Conservation (phyloP, 2,888 invertebrate species). For the Volucella inflata region DNA sequence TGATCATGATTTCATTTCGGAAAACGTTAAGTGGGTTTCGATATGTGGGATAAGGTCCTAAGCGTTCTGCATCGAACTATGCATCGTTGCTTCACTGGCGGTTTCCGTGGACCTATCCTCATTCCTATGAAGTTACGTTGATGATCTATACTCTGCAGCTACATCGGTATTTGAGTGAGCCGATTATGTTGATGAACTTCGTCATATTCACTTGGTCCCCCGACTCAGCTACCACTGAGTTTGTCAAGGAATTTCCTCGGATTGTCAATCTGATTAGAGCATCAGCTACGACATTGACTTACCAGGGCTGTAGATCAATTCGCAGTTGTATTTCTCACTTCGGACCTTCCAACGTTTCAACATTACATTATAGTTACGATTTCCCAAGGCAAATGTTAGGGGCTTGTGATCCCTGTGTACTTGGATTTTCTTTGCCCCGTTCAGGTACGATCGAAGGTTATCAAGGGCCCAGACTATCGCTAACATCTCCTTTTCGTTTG, state of each 20-base stretch:
- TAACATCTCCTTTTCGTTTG: constrained; percentile 38
- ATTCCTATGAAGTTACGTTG: neutral
- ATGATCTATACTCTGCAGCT: no score
- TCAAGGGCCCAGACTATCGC: constrained; percentile 7
- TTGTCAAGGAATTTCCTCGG: constrained; percentile 14
- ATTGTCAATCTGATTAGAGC: constrained; percentile 42
- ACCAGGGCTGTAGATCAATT: constrained; percentile 33
- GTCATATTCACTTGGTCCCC: neutral
- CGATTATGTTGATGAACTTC: neutral
- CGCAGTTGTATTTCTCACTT: constrained; percentile 16
- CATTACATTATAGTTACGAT: neutral
- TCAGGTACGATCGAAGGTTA: neutral
- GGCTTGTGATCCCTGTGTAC: constrained; percentile 7
- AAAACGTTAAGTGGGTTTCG: constrained; percentile 13
- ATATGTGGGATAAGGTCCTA: constrained; percentile 43
- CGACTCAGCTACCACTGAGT: neutral
- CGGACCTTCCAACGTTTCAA: neutral
- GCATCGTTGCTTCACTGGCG: constrained; percentile 17
- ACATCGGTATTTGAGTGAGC: neutral
- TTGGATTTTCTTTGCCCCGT: neutral
- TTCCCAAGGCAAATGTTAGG: constrained; percentile 11
- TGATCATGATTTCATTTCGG: no score
- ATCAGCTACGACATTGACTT: constrained; percentile 33
- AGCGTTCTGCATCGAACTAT: no score
- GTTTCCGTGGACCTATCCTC: no score